phyloP scores from a whole-genome alignment of 2,113 vertebrate genomes.

The Muntiacus muntjak region DNA sequence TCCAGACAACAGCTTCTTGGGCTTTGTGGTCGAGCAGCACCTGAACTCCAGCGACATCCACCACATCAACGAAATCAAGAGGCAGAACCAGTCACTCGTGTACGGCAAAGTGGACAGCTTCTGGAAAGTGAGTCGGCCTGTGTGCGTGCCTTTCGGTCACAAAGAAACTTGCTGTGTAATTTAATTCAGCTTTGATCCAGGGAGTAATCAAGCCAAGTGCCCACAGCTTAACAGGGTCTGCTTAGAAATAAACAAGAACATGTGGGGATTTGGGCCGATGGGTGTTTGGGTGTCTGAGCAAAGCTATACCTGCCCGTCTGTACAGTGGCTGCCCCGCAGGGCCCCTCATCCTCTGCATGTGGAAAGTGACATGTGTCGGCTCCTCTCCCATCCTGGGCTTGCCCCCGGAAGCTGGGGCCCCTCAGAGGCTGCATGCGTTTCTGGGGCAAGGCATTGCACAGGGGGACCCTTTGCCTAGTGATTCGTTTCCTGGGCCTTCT shows the following conservation, averaged over 20 bases:
- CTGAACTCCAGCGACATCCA: conserved; percentile 96
- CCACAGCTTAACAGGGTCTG: conserved; percentile 38
- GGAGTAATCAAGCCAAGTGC: conserved; percentile 42
- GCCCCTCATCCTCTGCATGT: not conserved
- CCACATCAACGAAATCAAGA: conserved; percentile 97
- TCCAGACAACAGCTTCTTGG: conserved; percentile 98
- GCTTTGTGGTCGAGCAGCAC: conserved; percentile 98
- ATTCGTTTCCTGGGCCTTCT: not conserved
- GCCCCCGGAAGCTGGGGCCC: not conserved
- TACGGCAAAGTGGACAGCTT: conserved; percentile 99
- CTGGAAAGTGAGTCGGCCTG: conserved; percentile 92
- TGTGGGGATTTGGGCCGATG: not conserved
- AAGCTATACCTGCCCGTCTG: not conserved
- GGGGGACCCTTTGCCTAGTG: not conserved
- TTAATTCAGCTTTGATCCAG: conserved; percentile 62
- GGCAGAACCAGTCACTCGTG: conserved; percentile 97
- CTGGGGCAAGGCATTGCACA: not conserved
- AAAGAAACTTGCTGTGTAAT: conserved; percentile 38
- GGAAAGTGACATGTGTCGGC: not conserved
- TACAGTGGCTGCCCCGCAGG: not conserved
- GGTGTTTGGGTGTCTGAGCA: not conserved
- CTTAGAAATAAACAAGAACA: conserved; percentile 34
- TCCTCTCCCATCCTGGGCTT: not conserved
- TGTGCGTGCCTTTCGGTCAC: not conserved
- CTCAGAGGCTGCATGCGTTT: not conserved